phyloP scores from a whole-genome alignment of 2,797 vertebrate species.

The Dallia pectoralis region DNA sequence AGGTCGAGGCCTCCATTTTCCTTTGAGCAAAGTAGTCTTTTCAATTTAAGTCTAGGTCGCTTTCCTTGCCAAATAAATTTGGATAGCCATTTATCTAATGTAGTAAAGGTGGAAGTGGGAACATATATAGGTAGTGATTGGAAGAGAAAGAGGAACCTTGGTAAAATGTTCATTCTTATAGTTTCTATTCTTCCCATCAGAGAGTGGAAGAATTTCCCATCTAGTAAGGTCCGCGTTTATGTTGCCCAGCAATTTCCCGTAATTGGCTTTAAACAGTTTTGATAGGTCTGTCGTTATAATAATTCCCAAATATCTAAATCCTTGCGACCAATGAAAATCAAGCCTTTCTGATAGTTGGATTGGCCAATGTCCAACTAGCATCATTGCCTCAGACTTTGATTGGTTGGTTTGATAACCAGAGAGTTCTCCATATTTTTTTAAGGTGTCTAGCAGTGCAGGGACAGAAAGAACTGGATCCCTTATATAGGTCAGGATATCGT shows the following conservation, averaged over 20 bases:
- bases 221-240: not conserved
- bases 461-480: constrained; percentile 15
- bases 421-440: constrained; percentile 9
- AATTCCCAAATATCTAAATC: constrained; percentile 26
- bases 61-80: too few relatives aligned
- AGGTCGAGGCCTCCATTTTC: too few relatives aligned
- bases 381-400: constrained; percentile 23
- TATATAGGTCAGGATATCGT: constrained; percentile 21
- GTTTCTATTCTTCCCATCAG: too few relatives aligned
- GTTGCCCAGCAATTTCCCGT: too few relatives aligned
- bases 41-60: too few relatives aligned
- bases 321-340: constrained; percentile 10
- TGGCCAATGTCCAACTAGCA: constrained; percentile 8
- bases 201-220: constrained; percentile 14
- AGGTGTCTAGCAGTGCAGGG: not conserved
- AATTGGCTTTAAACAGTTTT: constrained; percentile 16
- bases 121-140: constrained; percentile 16
- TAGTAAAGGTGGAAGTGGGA: constrained; percentile 15
- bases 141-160: constrained; percentile 22
- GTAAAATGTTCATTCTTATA: constrained; percentile 23
- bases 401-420: constrained; percentile 13
- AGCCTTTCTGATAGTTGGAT: not conserved
- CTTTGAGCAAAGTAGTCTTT: too few relatives aligned
- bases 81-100: constrained; percentile 11
- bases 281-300: constrained; percentile 11